These are phyloP conservation scores for Meloidogyne exigua DNA, from an alignment of 1,140 invertebrate genomes.

Conservation along the genomic window DNA sequence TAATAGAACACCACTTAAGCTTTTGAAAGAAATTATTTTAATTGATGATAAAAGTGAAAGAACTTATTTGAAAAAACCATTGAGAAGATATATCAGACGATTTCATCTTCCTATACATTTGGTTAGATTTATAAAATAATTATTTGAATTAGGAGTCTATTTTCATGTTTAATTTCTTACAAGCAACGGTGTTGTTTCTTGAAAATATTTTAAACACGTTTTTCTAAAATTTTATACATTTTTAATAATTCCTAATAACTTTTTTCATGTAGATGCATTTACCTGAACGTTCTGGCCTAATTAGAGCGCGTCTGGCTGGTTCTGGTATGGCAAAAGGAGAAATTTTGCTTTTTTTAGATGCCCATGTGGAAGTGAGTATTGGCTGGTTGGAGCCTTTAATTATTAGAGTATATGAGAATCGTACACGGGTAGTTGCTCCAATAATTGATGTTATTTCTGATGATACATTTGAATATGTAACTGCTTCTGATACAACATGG, in stretches of 20 bases:
- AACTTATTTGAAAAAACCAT: constrained; percentile 73
- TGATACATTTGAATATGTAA: constrained; percentile 86
- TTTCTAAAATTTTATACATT: neutral
- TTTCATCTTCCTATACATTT: constrained; percentile 70
- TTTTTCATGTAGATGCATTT: constrained; percentile 62
- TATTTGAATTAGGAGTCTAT: constrained; percentile 59
- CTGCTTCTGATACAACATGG: constrained; percentile 90
- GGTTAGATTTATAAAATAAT: constrained; percentile 65
- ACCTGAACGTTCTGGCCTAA: constrained; percentile 74
- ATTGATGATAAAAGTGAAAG: constrained; percentile 84
- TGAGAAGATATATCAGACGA: constrained; percentile 76
- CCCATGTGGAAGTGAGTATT: constrained; percentile 84
- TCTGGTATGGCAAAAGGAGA: constrained; percentile 74
- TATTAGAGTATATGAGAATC: constrained; percentile 73
- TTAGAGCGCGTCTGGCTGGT: constrained; percentile 80
- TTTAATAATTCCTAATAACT: no score
- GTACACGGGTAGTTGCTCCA: constrained; percentile 78
- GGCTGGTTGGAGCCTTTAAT: constrained; percentile 86
- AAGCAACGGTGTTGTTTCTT: no score
- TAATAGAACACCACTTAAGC: constrained; percentile 74
- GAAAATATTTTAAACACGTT: no score
- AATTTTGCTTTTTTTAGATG: constrained; percentile 83
- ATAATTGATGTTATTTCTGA: constrained; percentile 92
- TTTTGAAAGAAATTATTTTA: constrained; percentile 82
- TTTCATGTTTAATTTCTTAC: no score